Percentiles rank a stretch among this genome's conserved stretches.
Conservation (phyloP, 2,797 vertebrate species). For the Bucorvus abyssinicus region DNA sequence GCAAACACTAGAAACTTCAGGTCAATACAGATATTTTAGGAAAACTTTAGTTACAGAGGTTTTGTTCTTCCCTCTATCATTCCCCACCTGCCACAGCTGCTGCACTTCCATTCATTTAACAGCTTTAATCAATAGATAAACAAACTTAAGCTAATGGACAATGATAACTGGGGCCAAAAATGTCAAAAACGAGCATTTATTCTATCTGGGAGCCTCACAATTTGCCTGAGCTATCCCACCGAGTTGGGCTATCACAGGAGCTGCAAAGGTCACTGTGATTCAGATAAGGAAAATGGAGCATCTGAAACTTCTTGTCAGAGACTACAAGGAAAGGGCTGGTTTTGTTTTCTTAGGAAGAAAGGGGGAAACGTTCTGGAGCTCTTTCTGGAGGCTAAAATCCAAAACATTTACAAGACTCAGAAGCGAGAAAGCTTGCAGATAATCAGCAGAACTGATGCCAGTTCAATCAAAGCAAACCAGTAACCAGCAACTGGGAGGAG, state of each 20-base stretch:
- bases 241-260: background rate
- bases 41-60: background rate
- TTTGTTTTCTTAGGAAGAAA: background rate
- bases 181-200: background rate
- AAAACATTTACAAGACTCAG: background rate
- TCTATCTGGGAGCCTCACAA: background rate
- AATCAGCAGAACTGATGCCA: slow-evolving; percentile 9
- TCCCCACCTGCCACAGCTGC: background rate
- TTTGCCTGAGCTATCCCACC: background rate
- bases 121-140: background rate
- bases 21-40: background rate
- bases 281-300: background rate
- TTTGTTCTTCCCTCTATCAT: background rate
- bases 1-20: background rate
- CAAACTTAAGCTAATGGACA: background rate
- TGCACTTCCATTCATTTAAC: background rate
- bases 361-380: background rate
- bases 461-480: slow-evolving; percentile 4
- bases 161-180: background rate
- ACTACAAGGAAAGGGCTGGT: background rate
- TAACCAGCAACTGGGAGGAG: background rate
- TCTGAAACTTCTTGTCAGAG: background rate
- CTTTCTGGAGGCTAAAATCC: background rate
- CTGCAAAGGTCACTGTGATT: background rate
- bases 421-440: background rate